Percentiles rank a stretch among this genome's conserved stretches.
Conservation (phyloP, 2,113 vertebrate species). For the Pithys albifrons region DNA sequence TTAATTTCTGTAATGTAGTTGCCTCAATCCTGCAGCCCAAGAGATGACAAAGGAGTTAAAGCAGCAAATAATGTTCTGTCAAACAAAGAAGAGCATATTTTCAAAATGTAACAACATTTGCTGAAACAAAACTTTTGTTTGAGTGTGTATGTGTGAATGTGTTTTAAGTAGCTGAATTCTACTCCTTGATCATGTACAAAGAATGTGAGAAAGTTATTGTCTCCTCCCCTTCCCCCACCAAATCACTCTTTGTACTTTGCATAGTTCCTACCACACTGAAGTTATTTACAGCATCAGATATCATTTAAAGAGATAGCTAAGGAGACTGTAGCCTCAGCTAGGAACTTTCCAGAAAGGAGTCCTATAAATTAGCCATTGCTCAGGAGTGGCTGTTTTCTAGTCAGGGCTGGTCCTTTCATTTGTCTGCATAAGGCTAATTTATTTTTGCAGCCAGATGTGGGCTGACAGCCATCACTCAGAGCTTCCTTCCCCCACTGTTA, state of each 20-base stretch:
- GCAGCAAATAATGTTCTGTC: conserved; percentile 9
- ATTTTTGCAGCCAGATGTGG: conserved; percentile 96
- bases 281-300: conserved; percentile 79
- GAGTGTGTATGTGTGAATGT: not conserved
- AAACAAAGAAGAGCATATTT: not conserved
- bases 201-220: conserved; percentile 66
- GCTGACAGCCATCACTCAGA: conserved; percentile 99
- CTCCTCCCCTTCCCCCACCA: conserved; percentile 39
- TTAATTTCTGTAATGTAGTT: conserved; percentile 18
- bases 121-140: conserved; percentile 26
- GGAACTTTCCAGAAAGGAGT: conserved; percentile 83
- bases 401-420: conserved; percentile 88
- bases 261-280: conserved; percentile 53
- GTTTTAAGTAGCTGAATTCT: conserved; percentile 39
- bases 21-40: not conserved
- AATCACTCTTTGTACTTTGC: conserved; percentile 55
- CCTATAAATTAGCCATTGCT: conserved; percentile 80
- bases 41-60: conserved; percentile 44
- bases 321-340: conserved; percentile 71
- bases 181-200: conserved; percentile 53
- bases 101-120: conserved; percentile 35
- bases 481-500: conserved; percentile 79
- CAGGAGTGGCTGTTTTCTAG: conserved; percentile 78
- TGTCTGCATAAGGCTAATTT: conserved; percentile 99
- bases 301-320: conserved; percentile 79